phyloP scores from a whole-genome alignment of 2,113 vertebrate species.

The Phaetusa simplex region DNA sequence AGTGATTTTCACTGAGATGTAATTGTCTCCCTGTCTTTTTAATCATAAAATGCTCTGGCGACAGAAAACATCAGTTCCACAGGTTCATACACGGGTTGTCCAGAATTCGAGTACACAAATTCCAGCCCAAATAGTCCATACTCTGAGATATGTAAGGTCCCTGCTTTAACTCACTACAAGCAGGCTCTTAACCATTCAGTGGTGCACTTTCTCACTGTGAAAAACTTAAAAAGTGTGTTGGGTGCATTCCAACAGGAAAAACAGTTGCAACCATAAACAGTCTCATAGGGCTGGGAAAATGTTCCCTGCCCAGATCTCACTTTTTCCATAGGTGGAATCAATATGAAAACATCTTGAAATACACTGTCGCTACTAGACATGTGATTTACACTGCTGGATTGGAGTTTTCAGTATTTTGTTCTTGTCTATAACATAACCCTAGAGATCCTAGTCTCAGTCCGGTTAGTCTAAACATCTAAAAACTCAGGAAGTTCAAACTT shows the following conservation, averaged over 20 bases:
- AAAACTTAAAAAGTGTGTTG: background rate
- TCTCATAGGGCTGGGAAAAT: background rate
- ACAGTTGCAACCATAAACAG: background rate
- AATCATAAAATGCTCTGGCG: background rate
- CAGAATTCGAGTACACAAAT: background rate
- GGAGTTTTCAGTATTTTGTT: background rate
- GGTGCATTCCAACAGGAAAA: background rate
- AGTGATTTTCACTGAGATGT: background rate
- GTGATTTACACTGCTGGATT: background rate
- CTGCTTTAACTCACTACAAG: background rate
- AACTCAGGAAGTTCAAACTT: background rate
- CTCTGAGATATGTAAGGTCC: background rate
- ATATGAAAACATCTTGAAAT: background rate
- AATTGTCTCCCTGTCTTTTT: background rate
- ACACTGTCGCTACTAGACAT: background rate
- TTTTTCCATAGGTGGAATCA: background rate
- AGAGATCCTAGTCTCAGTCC: background rate
- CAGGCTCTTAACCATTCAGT: background rate
- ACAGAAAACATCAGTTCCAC: background rate
- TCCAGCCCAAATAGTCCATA: background rate
- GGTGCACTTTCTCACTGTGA: background rate
- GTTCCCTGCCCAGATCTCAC: background rate
- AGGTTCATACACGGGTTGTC: background rate
- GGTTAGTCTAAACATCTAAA: background rate
- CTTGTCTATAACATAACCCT: background rate